Base-by-base conservation (phyloP, 2,888 invertebrate species). In the Gortyna flavago region DNA sequence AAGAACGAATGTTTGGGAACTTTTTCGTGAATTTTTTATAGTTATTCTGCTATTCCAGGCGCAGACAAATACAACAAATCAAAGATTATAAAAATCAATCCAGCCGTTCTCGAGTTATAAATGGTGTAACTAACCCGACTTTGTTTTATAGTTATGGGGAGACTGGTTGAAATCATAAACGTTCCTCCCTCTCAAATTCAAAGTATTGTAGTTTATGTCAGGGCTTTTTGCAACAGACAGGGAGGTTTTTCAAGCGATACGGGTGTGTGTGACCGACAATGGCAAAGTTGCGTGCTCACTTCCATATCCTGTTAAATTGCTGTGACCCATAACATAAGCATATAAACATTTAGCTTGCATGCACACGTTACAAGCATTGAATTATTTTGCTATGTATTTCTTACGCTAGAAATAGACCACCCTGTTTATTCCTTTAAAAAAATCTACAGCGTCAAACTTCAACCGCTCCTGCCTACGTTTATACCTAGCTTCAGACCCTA, bases 211-310 rank as follows among this genome's bases (percentile, higher is more conserved):
- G 18, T 61, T 59, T 61, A 61, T 61, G 18, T 61, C 18, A 61
- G 32, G 32, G 7, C 6, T 44, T 69, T 78, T 64, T 64, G 62
- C 35, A 16, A 35, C 8, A 44, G 13, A 59, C 32, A 29, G 25
- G 32, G 21, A 54, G 13, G 64, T 59, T 81, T 67, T 57, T 32
- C 21, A 61, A 57, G 25, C 32, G 18, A 48, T 38, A 57, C 57
- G 62, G 81, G 68, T 75, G 64, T 85, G 64, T 85, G 85, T 70
- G 65, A 68, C 80, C 64, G 25, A 1, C 21, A n/a, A 62, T 44
- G 64, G 71, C 41, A 29, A 61, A 35, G 68, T 83, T 77, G 84
- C 86, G 79, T 85, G 84, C n/a, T 74, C 44, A 38, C 44, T 35
- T 75, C 71, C 77, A n/a, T 74, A 69, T 85, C 76, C 83, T 74